A percentile compares a stretch with the other conserved stretches of the same genome.
Conservation (phyloP, 2,113 vertebrate species). For the Ageneiosus marmoratus region DNA sequence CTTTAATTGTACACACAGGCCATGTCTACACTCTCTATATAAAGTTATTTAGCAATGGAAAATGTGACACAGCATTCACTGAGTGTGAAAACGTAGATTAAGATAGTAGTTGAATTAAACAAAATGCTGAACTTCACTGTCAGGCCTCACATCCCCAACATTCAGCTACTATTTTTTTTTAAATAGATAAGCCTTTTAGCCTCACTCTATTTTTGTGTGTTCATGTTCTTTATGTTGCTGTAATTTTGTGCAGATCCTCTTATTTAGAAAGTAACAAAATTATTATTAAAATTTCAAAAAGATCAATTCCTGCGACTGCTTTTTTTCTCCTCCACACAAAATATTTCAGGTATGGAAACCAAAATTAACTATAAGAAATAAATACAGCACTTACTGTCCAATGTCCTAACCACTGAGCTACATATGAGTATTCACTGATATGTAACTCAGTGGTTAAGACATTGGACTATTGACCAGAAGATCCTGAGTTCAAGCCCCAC, state of each 20-base stretch:
- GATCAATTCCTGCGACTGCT: conserved; percentile 88
- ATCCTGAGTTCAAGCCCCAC: too few relatives aligned
- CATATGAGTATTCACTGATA: conserved; percentile 11
- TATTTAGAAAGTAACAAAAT: conserved; percentile 80
- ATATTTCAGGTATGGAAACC: conserved; percentile 94
- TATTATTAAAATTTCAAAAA: conserved; percentile 73
- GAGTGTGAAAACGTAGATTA: conserved; percentile 81
- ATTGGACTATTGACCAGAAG: too few relatives aligned
- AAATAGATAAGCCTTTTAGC: conserved; percentile 72
- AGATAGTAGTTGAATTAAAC: conserved; percentile 70
- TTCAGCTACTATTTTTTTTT: conserved; percentile 64
- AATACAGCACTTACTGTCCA: conserved; percentile 92
- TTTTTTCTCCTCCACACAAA: conserved; percentile 80
- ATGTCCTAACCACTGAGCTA: too few relatives aligned
- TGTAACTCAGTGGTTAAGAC: too few relatives aligned
- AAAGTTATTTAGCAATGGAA: conserved; percentile 61
- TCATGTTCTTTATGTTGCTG: conserved; percentile 91
- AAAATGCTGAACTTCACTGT: conserved; percentile 67
- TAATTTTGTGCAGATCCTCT: conserved; percentile 93
- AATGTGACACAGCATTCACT: conserved; percentile 64
- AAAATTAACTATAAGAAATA: conserved; percentile 97
- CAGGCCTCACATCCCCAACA: conserved; percentile 69
- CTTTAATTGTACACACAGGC: conserved; percentile 84
- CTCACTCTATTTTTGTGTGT: conserved; percentile 84
- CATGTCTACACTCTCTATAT: conserved; percentile 68